Conservation (phyloP, 2,113 vertebrate genomes). For the Buteo buteo region DNA sequence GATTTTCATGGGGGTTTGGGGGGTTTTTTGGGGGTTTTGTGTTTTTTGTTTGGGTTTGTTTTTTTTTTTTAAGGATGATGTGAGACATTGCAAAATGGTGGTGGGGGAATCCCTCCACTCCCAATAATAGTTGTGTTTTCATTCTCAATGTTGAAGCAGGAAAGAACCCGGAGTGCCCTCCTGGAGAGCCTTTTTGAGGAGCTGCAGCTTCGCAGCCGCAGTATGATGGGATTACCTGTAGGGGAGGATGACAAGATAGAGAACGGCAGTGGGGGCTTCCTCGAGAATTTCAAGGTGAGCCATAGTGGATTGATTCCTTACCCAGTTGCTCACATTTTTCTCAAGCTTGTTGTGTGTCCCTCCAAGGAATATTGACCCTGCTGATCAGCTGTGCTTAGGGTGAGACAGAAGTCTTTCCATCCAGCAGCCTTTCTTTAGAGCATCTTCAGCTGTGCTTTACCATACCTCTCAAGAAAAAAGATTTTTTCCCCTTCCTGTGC, state of each 20-base stretch:
- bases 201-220: constrained; percentile 79
- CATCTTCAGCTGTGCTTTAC: not conserved
- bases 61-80: not conserved
- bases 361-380: not conserved
- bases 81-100: not conserved
- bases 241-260: constrained; percentile 73
- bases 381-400: not conserved
- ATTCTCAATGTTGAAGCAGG: constrained; percentile 55
- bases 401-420: not conserved
- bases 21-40: not conserved
- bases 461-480: not conserved
- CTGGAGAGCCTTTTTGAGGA: constrained; percentile 84
- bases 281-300: constrained; percentile 91
- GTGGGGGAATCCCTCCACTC: not conserved
- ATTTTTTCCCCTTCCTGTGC: not conserved
- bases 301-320: not conserved
- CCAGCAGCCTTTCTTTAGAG: not conserved
- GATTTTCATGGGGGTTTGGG: not conserved
- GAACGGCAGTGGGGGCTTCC: constrained; percentile 80
- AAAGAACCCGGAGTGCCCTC: constrained; percentile 85
- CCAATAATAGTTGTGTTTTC: not conserved
- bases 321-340: not conserved
- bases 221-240: constrained; percentile 79
- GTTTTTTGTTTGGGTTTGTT: not conserved
- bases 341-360: not conserved